Evolutionary conservation across 2,888 invertebrate genomes (phyloP).

Genomic region (Tinea pellionella): DNA sequence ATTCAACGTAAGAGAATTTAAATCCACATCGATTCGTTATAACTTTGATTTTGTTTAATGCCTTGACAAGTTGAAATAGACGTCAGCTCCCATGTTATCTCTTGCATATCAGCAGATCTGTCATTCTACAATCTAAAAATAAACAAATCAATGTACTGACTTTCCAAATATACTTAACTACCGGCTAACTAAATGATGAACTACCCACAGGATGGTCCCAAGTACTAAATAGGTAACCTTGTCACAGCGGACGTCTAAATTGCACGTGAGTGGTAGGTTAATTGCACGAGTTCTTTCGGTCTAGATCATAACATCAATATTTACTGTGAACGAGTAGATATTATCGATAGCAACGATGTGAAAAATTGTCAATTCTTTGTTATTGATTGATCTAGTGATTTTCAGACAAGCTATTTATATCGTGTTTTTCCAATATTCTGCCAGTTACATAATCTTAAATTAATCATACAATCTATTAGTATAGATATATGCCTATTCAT

Average conservation of each 20-base stretch:
- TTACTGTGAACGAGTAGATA: slow-evolving; percentile 8
- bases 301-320: slow-evolving; percentile 42
- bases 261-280: slow-evolving; percentile 26
- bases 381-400: not conserved
- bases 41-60: slow-evolving; percentile 2
- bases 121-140: slow-evolving; percentile 8
- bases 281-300: slow-evolving; percentile 46
- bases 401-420: not conserved
- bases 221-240: slow-evolving; percentile 10
- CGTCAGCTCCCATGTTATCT: slow-evolving; percentile 1
- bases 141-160: slow-evolving; percentile 6
- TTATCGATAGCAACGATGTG: not conserved
- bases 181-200: not conserved
- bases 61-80: slow-evolving; percentile 9
- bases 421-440: not conserved
- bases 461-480: not conserved
- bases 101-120: slow-evolving; percentile 8
- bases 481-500: too few species aligned
- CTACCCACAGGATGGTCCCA: not conserved
- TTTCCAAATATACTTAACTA: slow-evolving; percentile 1
- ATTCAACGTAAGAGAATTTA: not conserved
- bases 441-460: not conserved
- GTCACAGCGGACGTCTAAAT: slow-evolving; percentile 5
- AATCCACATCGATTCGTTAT: slow-evolving; percentile 6
- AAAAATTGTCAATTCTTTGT: not conserved